phyloP scores from a whole-genome alignment of 2,797 vertebrate genomes.

The Urocyon cinereoargenteus region DNA sequence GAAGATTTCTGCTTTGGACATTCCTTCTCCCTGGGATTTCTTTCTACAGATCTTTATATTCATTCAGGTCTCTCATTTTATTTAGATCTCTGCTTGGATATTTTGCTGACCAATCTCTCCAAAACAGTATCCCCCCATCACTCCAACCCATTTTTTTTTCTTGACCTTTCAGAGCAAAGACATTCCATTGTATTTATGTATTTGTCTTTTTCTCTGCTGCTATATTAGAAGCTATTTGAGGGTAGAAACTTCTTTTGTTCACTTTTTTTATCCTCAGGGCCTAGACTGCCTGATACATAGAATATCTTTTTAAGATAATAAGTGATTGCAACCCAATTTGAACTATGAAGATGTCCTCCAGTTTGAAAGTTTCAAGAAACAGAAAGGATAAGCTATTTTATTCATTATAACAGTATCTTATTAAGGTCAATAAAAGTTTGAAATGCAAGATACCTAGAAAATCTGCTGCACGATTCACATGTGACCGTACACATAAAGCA shows the following conservation, averaged over 20 bases:
- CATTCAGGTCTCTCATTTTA: not conserved
- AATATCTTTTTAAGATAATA: not conserved
- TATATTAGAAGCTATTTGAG: not conserved
- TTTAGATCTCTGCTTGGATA: not conserved
- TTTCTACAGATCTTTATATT: not conserved
- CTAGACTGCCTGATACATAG: not conserved
- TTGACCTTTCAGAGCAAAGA: slow-evolving; percentile 27
- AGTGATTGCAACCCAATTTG: not conserved
- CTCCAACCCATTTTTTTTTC: not conserved
- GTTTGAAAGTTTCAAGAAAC: not conserved
- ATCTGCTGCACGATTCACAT: not conserved
- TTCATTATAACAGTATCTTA: not conserved
- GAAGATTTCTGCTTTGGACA: not conserved
- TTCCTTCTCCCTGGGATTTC: not conserved
- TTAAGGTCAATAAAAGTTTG: not conserved
- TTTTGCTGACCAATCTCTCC: not conserved
- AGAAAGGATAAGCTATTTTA: not conserved
- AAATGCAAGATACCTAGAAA: not conserved
- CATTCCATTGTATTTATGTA: not conserved
- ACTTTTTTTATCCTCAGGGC: not conserved
- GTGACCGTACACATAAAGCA: not conserved
- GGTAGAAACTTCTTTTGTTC: not conserved
- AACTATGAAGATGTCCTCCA: not conserved
- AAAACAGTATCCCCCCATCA: not conserved
- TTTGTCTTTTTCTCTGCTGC: not conserved